Evolutionary conservation across 2,888 invertebrate species (phyloP).

Genomic region (Cephus sareptanus): DNA sequence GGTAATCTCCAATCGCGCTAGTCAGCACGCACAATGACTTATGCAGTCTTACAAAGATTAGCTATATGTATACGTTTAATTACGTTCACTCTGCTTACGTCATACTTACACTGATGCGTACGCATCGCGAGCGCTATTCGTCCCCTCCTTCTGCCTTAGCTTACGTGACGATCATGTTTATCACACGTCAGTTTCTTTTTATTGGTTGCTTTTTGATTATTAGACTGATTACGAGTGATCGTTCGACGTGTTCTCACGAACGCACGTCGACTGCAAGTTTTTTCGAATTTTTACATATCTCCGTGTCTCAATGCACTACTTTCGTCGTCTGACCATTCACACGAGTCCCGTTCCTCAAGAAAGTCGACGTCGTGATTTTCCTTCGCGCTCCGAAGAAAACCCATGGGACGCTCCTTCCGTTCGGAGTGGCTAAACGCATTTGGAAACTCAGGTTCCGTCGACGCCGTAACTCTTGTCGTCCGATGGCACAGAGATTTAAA

Average conservation of each 20-base stretch:
- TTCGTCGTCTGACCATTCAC: background rate
- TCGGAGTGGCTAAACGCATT: background rate
- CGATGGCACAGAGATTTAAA: conserved; percentile 37
- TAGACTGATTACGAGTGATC: conserved; percentile 5
- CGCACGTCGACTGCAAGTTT: background rate
- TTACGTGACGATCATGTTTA: conserved; percentile 14
- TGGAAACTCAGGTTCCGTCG: background rate
- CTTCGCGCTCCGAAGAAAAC: background rate
- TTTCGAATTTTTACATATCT: background rate
- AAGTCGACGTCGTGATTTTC: background rate
- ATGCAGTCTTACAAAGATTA: conserved; percentile 3
- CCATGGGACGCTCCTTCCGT: background rate
- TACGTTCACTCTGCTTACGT: background rate
- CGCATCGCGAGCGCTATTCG: background rate
- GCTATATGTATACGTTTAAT: background rate
- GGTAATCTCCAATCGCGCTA: conserved; percentile 19
- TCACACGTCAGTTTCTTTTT: conserved; percentile 28
- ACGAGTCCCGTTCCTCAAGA: background rate
- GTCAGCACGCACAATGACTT: conserved; percentile 1
- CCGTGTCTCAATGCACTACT: background rate
- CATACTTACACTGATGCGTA: background rate
- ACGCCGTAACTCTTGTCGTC: conserved; percentile 19
- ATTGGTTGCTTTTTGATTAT: conserved; percentile 32
- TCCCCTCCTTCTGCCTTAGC: conserved; percentile 1
- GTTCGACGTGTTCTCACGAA: background rate